Conservation (phyloP, 2,888 invertebrate genomes). For the Drosophila paramelanica region DNA sequence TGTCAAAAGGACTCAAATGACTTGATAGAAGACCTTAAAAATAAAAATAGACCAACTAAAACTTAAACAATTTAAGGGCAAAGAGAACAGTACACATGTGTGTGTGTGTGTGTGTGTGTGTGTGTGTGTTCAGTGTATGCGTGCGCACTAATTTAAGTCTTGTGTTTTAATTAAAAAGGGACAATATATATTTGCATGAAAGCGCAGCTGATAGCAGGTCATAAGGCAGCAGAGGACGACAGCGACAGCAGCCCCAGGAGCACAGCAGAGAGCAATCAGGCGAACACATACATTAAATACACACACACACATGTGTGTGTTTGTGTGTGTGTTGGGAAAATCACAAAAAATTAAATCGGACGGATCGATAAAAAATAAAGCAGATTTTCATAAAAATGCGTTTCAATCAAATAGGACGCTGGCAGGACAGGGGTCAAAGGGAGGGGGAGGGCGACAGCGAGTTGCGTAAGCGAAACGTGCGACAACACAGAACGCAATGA, state of each 20-base stretch:
- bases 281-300: not conserved
- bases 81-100: constrained; percentile 6
- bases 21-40: constrained; percentile 44
- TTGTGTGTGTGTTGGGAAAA: constrained; percentile 6
- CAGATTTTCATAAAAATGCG: constrained; percentile 71
- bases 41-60: constrained; percentile 15
- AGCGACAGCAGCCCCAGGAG: constrained; percentile 33
- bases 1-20: constrained; percentile 51
- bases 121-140: constrained; percentile 28
- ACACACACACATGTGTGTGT: not conserved
- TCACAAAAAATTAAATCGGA: constrained; percentile 69
- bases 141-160: constrained; percentile 64
- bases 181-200: constrained; percentile 76
- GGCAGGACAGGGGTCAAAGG: not conserved
- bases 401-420: constrained; percentile 56
- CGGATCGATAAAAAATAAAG: constrained; percentile 65
- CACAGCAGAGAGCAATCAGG: constrained; percentile 44
- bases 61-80: constrained; percentile 23
- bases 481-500: constrained; percentile 27
- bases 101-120: constrained; percentile 12
- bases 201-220: constrained; percentile 71
- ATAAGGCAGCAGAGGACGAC: constrained; percentile 57
- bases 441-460: constrained; percentile 29
- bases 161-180: constrained; percentile 76
- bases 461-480: constrained; percentile 71